Base-by-base conservation (phyloP, 64 coral and sea anemone genomes). In the Stichodactyla helianthus region DNA sequence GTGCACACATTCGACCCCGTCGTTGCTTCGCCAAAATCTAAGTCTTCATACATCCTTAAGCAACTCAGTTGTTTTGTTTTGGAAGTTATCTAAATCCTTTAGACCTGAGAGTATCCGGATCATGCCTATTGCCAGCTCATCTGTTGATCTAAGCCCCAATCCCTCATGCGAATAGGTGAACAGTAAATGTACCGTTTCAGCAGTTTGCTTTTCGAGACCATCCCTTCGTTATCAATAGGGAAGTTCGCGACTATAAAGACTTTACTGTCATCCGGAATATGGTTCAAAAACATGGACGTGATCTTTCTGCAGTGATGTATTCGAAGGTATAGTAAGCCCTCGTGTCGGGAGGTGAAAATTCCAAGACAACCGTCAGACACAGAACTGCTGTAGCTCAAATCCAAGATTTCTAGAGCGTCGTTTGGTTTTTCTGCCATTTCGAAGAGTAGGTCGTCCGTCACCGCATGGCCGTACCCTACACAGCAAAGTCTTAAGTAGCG, bases 231-330 rank as follows among this genome's bases (percentile, higher is more conserved):
- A 16, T 82, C 82, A 13, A 92, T 82, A 78, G 91, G 91, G 11
- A 97, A 97, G 71, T 97, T 97, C 10, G 94, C 94, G 53, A 93
- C 94, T 10, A 97, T 88, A 16, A 97, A 97, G 51, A 93, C 91
- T 9, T 90, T 78, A 0, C 91, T 87, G 31, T 93, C 89, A 52
- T 64, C 82, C 22, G 90, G 94, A 51, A 96, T 87, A 51, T 90
- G 89, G 20, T 84, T 86, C 88, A 97, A 88, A 5, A 97, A 82
- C 20, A 84, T 85, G 19, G 83, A 87, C 3, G 92, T 93, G 25
- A 95, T 51, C 14, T 83, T 68, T n/a, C 87, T 91, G 83, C 97
- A 99, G 85, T 99, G 93, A 26, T 92, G 88, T 6, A 95, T 92
- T 28, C 90, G 59, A 22, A 99, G 85, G 31, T 95, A 92, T 0